phyloP scores from a whole-genome alignment of 2,797 vertebrate genomes.

The Pogonophryne albipinna region DNA sequence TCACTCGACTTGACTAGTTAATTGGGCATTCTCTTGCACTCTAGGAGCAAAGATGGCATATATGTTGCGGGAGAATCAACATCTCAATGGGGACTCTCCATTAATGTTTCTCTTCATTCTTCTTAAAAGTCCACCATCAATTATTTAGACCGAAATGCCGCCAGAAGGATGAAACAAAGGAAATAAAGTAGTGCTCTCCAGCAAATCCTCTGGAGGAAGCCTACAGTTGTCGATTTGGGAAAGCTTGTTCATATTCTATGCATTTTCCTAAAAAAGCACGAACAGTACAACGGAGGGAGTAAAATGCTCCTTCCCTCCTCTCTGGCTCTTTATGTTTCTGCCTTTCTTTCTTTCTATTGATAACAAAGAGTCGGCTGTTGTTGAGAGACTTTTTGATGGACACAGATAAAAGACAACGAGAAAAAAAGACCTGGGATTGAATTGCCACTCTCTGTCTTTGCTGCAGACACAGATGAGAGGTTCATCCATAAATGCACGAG shows the following conservation, averaged over 20 bases:
- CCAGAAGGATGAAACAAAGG: conserved; percentile 35
- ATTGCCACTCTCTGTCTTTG: conserved; percentile 45
- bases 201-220: conserved; percentile 40
- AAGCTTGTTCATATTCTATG: conserved; percentile 28
- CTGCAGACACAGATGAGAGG: conserved; percentile 45
- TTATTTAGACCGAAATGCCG: conserved; percentile 54
- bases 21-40: conserved; percentile 28
- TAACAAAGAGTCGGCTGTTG: conserved; percentile 51
- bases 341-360: conserved; percentile 36
- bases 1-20: conserved; percentile 40
- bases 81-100: conserved; percentile 33
- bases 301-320: conserved; percentile 13
- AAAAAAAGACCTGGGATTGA: conserved; percentile 51
- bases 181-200: conserved; percentile 46
- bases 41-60: conserved; percentile 23
- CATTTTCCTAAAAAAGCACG: conserved; percentile 31
- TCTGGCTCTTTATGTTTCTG: not conserved
- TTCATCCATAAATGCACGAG: conserved; percentile 62
- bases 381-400: conserved; percentile 52
- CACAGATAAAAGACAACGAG: conserved; percentile 46
- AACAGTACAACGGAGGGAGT: conserved; percentile 6
- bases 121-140: conserved; percentile 52
- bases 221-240: conserved; percentile 35
- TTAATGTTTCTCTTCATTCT: conserved; percentile 37
- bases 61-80: conserved; percentile 34